phyloP scores from a whole-genome alignment of 1,140 invertebrate genomes.

The Apis cerana region DNA sequence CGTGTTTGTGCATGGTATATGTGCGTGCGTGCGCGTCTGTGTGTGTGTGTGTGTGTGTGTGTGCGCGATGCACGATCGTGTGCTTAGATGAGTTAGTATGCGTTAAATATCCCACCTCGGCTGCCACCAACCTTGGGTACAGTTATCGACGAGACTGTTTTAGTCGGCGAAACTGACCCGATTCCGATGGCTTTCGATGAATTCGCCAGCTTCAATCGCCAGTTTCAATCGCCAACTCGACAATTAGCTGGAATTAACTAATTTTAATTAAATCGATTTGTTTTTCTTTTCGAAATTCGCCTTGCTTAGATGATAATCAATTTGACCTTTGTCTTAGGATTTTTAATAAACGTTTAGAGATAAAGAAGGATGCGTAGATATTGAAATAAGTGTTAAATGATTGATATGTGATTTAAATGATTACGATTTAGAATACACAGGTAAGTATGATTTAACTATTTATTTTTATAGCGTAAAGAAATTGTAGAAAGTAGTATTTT shows the following conservation, averaged over 20 bases:
- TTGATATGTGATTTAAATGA: no score
- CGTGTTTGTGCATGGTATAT: neutral
- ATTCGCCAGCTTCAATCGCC: slow-evolving; percentile 36
- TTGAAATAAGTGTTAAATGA: no score
- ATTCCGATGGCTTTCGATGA: slow-evolving; percentile 22
- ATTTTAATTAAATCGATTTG: slow-evolving; percentile 5
- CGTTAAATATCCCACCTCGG: slow-evolving; percentile 39
- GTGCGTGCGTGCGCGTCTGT: neutral
- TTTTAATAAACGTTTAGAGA: neutral
- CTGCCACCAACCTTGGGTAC: slow-evolving; percentile 14
- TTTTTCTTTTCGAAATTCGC: neutral
- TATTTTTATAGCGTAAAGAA: no score
- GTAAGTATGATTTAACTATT: no score
- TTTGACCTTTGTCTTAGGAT: neutral
- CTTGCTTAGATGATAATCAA: neutral
- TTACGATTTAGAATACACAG: no score
- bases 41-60: neutral
- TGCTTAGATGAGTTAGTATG: slow-evolving; percentile 11
- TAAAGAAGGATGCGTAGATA: no score
- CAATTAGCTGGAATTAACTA: slow-evolving; percentile 41
- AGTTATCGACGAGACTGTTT: slow-evolving; percentile 58
- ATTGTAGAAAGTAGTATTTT: no score
- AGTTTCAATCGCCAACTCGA: slow-evolving; percentile 12
- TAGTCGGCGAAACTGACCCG: slow-evolving; percentile 51
- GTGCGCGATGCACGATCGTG: no score